phyloP scores from a whole-genome alignment of 2,888 invertebrate species.

The Drosophila leonis region DNA sequence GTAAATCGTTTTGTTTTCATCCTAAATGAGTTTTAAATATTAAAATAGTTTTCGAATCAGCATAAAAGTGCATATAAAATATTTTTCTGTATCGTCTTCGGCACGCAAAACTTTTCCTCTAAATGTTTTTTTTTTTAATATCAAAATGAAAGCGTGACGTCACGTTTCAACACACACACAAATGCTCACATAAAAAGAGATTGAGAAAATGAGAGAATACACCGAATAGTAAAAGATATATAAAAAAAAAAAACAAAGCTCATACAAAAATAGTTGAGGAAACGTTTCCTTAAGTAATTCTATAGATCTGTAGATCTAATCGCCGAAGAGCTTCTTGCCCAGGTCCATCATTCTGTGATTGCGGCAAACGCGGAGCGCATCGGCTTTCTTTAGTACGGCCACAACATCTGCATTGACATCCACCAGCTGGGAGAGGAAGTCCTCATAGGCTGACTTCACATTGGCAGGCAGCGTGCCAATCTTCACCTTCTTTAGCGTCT shows the following conservation, averaged over 20 bases:
- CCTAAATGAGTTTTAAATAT: slow-evolving; percentile 52
- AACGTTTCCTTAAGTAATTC: slow-evolving; percentile 31
- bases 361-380: slow-evolving; percentile 93
- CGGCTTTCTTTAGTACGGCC: slow-evolving; percentile 92
- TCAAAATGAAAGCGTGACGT: slow-evolving; percentile 42
- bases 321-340: slow-evolving; percentile 94
- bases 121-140: slow-evolving; percentile 16
- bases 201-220: slow-evolving; percentile 22
- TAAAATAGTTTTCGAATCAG: slow-evolving; percentile 48
- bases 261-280: slow-evolving; percentile 55
- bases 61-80: slow-evolving; percentile 66
- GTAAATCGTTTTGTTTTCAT: slow-evolving; percentile 38
- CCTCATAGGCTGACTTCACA: slow-evolving; percentile 95
- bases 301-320: slow-evolving; percentile 86
- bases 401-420: slow-evolving; percentile 92
- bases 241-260: slow-evolving; percentile 31
- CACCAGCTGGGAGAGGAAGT: slow-evolving; percentile 93
- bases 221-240: slow-evolving; percentile 31
- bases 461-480: slow-evolving; percentile 93
- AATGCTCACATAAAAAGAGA: slow-evolving; percentile 45
- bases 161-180: slow-evolving; percentile 52
- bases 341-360: slow-evolving; percentile 95
- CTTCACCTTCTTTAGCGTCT: slow-evolving; percentile 93
- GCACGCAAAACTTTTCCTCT: slow-evolving; percentile 26
- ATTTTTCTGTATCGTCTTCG: slow-evolving; percentile 22